These are phyloP conservation scores for Noctua comes DNA, from an alignment of 2,888 invertebrate genomes.

Conservation along the genomic window DNA sequence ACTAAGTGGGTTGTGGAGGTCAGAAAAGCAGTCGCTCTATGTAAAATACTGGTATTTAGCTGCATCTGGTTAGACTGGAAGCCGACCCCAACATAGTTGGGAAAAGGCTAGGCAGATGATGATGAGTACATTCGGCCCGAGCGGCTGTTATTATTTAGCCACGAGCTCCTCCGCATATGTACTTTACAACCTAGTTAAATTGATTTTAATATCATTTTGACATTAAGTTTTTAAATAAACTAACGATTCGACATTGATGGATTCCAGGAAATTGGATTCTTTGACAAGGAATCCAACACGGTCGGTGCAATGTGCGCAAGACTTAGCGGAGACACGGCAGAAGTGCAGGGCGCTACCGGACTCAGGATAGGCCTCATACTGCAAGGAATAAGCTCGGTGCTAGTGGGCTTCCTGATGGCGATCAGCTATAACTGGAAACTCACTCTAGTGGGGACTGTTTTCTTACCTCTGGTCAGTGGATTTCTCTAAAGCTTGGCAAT, in stretches of 20 bases:
- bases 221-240: not conserved
- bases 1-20: too few relatives aligned
- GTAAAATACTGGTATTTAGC: too few relatives aligned
- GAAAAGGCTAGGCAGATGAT: too few relatives aligned
- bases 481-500: not conserved
- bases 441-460: constrained; percentile 90
- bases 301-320: constrained; percentile 92
- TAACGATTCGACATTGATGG: not conserved
- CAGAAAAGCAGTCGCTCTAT: too few relatives aligned
- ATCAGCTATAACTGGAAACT: constrained; percentile 91
- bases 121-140: not conserved
- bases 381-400: constrained; percentile 91
- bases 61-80: too few relatives aligned
- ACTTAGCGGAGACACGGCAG: constrained; percentile 91
- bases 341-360: constrained; percentile 92
- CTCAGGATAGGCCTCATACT: constrained; percentile 90
- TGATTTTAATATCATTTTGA: too few relatives aligned
- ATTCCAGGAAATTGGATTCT: constrained; percentile 91
- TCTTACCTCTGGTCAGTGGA: constrained; percentile 90
- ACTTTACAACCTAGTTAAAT: not conserved
- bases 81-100: too few relatives aligned
- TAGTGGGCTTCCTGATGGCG: constrained; percentile 90
- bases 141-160: not conserved
- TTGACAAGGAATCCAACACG: constrained; percentile 90
- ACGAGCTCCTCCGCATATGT: not conserved